Evolutionary conservation across 64 coral and sea anemone genomes (phyloP).

Genomic region (Pocillopora verrucosa): DNA sequence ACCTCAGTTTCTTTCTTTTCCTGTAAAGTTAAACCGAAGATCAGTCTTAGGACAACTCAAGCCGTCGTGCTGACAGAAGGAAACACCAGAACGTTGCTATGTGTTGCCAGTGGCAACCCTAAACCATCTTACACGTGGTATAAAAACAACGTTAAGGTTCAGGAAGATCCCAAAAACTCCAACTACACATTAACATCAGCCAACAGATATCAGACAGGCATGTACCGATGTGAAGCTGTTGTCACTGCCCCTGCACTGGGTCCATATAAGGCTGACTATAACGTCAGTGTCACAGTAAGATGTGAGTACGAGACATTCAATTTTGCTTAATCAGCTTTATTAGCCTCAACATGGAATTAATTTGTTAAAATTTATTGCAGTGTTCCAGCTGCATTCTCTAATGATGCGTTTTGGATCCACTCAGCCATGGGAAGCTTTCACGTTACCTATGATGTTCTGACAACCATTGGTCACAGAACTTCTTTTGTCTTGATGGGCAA

Average conservation of each 20-base stretch:
- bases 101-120: constrained; percentile 55
- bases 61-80: constrained; percentile 8
- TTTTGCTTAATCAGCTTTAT: no score
- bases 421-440: background rate
- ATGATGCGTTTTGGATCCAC: no score
- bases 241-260: constrained; percentile 6
- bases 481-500: no score
- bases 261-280: background rate
- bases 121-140: constrained; percentile 42
- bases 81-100: constrained; percentile 4
- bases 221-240: constrained; percentile 46
- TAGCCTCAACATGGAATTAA: no score
- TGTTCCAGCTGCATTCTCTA: no score
- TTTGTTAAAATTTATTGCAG: background rate
- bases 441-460: no score
- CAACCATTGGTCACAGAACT: no score
- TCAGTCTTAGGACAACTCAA: background rate
- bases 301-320: constrained; percentile 37
- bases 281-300: constrained; percentile 12
- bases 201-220: constrained; percentile 23
- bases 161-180: background rate
- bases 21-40: constrained; percentile 20
- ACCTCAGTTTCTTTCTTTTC: background rate
- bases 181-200: constrained; percentile 52
- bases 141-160: background rate